phyloP scores from a whole-genome alignment of 2,888 invertebrate species.

The Synergus itoensis region DNA sequence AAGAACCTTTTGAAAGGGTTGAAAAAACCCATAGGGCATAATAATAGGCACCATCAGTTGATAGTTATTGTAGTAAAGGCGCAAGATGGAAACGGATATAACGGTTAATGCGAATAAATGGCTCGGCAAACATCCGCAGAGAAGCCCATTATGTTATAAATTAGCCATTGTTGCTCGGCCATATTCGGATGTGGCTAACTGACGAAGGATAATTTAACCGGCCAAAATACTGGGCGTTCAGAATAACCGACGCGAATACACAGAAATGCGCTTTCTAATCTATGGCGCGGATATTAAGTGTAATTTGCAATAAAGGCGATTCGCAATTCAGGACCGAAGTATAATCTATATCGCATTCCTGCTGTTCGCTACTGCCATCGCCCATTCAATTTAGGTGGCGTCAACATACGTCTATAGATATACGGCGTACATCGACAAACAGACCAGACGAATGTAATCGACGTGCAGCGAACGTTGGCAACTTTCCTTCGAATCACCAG shows the following conservation, averaged over 20 bases:
- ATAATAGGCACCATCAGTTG: conserved; percentile 15
- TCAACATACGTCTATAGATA: conserved; percentile 13
- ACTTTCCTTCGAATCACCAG: conserved; percentile 29
- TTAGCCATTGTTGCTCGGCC: conserved; percentile 71
- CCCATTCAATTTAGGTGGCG: conserved; percentile 35
- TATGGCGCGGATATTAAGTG: conserved; percentile 61
- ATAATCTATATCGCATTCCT: conserved; percentile 38
- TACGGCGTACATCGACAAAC: not conserved
- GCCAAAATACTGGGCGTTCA: conserved; percentile 55
- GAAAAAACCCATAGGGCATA: not conserved
- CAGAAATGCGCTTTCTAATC: conserved; percentile 67
- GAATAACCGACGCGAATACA: conserved; percentile 54
- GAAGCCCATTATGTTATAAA: conserved; percentile 68
- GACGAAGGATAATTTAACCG: conserved; percentile 74
- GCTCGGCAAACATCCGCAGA: conserved; percentile 63
- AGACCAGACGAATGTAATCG: conserved; percentile 35
- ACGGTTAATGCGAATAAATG: conserved; percentile 72
- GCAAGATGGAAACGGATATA: conserved; percentile 62
- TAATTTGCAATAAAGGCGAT: conserved; percentile 54
- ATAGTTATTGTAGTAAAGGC: conserved; percentile 43
- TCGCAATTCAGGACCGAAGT: conserved; percentile 23
- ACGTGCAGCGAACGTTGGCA: conserved; percentile 21
- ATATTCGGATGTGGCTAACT: conserved; percentile 68
- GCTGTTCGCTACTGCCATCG: conserved; percentile 12
- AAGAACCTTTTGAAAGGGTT: not conserved